Conservation (phyloP, 2,797 vertebrate genomes). For the Ispidina lecontei region DNA sequence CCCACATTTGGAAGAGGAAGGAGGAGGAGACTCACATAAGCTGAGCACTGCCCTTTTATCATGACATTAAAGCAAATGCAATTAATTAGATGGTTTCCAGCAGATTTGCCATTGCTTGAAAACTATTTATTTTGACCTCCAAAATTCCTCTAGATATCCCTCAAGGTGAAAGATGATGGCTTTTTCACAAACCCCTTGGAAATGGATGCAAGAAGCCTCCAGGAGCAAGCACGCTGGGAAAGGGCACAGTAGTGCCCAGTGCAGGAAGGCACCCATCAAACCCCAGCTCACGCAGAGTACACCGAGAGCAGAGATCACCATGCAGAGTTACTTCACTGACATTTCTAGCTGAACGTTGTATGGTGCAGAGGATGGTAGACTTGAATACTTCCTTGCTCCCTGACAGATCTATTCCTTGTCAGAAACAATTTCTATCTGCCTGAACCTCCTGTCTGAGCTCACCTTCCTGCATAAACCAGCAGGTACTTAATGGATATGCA, state of each 20-base stretch:
- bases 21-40: accelerated
- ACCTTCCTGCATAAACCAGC: neutral
- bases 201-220: neutral
- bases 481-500: neutral
- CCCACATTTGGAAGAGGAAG: neutral
- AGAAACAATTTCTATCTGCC: neutral
- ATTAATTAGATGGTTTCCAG: neutral
- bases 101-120: neutral
- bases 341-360: neutral
- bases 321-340: neutral
- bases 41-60: neutral
- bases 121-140: neutral
- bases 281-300: neutral
- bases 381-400: neutral
- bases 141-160: neutral
- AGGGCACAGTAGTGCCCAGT: accelerated
- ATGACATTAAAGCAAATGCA: accelerated
- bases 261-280: neutral
- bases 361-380: neutral
- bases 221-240: accelerated
- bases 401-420: neutral
- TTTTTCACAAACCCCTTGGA: neutral
- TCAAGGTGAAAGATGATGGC: accelerated
- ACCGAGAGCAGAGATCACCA: neutral
- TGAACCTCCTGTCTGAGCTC: neutral